A percentile compares a stretch with the other conserved stretches of the same genome.
Conservation (phyloP, 2,888 invertebrate species). For the Lobophora halterata region DNA sequence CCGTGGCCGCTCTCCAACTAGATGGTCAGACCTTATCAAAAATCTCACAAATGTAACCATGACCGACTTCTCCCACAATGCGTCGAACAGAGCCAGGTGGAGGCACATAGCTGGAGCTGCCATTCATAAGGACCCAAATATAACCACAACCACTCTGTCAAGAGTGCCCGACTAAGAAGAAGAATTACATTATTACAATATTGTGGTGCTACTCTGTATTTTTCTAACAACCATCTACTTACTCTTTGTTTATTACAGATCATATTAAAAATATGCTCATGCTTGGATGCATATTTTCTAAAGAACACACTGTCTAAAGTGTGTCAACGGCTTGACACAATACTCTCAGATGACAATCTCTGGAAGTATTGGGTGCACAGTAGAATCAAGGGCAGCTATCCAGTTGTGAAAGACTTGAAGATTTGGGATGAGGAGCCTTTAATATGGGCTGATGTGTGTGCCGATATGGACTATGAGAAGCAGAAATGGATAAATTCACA, state of each 20-base stretch:
- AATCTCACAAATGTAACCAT: too few relatives aligned
- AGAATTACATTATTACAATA: too few relatives aligned
- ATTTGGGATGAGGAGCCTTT: constrained; percentile 61
- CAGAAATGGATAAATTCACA: constrained; percentile 76
- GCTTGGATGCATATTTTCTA: constrained; percentile 78
- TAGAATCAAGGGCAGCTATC: constrained; percentile 62
- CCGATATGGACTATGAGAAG: constrained; percentile 80
- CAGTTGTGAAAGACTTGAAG: constrained; percentile 59
- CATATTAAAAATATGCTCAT: constrained; percentile 82
- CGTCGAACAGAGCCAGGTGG: too few relatives aligned
- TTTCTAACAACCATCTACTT: background rate
- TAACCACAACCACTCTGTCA: too few relatives aligned
- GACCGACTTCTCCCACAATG: too few relatives aligned
- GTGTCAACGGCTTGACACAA: constrained; percentile 78
- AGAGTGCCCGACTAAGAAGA: too few relatives aligned
- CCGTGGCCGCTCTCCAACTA: too few relatives aligned
- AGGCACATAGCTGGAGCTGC: too few relatives aligned
- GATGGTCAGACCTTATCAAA: too few relatives aligned
- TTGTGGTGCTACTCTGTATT: too few relatives aligned
- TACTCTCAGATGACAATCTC: constrained; percentile 77
- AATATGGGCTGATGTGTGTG: constrained; percentile 81
- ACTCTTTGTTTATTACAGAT: constrained; percentile 63
- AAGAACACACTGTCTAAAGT: constrained; percentile 76
- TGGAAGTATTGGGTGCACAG: constrained; percentile 79
- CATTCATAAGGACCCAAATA: too few relatives aligned